A percentile compares a stretch with the other conserved stretches of the same genome.
phyloP scores from a whole-genome alignment of 2,797 vertebrate species.

The Gallinago stenura region DNA sequence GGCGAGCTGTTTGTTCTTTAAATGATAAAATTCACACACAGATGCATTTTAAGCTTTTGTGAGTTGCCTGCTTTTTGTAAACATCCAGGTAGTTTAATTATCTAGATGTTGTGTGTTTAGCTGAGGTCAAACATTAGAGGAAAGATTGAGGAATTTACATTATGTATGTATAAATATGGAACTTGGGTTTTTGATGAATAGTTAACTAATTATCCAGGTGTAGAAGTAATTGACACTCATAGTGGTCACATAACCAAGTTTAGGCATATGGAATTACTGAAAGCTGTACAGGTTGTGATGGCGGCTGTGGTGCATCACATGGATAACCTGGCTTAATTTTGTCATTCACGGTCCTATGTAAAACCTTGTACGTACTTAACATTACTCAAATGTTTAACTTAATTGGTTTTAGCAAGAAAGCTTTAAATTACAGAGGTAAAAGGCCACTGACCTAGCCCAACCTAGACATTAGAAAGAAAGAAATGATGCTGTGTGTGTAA shows the following conservation, averaged over 20 bases:
- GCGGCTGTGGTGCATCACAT: background rate
- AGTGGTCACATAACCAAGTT: background rate
- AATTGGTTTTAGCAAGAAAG: background rate
- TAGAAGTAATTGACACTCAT: background rate
- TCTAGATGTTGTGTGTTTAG: fast-evolving
- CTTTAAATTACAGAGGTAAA: background rate
- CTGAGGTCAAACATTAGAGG: fast-evolving
- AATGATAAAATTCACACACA: background rate
- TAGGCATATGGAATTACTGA: background rate
- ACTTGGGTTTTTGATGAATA: background rate
- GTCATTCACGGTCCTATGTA: background rate
- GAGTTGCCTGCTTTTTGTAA: background rate
- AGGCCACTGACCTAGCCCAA: background rate
- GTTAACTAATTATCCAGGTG: background rate
- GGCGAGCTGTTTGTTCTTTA: background rate
- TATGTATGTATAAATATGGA: background rate
- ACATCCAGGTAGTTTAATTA: background rate
- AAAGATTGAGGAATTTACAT: background rate
- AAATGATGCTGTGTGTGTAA: fast-evolving
- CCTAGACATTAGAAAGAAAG: background rate
- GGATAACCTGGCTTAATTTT: background rate
- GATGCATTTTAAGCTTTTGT: background rate
- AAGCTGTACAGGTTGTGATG: background rate
- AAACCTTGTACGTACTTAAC: background rate
- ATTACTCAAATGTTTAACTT: background rate